Conservation (phyloP, 2,888 invertebrate genomes). For the Periphyllus acericola region DNA sequence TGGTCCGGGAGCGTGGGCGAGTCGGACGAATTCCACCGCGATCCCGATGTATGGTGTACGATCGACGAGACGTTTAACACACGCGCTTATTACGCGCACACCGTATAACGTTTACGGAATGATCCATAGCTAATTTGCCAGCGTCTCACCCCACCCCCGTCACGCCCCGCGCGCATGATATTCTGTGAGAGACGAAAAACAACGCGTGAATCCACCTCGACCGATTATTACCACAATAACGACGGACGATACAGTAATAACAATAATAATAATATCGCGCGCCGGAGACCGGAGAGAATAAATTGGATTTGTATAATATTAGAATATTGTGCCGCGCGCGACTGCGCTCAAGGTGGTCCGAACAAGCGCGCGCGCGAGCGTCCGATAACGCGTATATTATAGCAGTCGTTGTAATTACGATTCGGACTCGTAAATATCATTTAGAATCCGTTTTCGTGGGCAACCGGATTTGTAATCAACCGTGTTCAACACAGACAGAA, state of each 20-base stretch:
- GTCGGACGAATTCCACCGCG: not conserved
- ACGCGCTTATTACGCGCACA: not conserved
- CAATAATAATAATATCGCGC: not conserved
- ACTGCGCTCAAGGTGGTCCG: conserved; percentile 53
- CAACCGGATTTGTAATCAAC: conserved; percentile 45
- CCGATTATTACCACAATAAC: not conserved
- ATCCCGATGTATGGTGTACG: not conserved
- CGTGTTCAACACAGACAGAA: conserved; percentile 5
- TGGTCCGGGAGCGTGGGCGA: not conserved
- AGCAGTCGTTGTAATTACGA: conserved; percentile 24
- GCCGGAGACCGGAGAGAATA: not conserved
- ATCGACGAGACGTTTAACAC: not conserved
- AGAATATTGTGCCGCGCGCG: not conserved
- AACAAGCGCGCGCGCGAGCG: not conserved
- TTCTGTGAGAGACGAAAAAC: not conserved
- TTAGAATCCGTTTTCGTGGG: conserved; percentile 38
- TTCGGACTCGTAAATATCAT: conserved; percentile 50
- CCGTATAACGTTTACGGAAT: not conserved
- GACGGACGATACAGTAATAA: not conserved
- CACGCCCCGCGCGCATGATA: too few relatives aligned
- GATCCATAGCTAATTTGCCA: not conserved
- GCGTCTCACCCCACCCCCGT: not conserved
- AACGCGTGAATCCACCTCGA: too few relatives aligned
- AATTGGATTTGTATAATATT: not conserved
- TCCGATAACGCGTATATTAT: not conserved